These are phyloP conservation scores for Delphinus delphis DNA, from an alignment of 2,113 vertebrate species.

Conservation along the genomic window DNA sequence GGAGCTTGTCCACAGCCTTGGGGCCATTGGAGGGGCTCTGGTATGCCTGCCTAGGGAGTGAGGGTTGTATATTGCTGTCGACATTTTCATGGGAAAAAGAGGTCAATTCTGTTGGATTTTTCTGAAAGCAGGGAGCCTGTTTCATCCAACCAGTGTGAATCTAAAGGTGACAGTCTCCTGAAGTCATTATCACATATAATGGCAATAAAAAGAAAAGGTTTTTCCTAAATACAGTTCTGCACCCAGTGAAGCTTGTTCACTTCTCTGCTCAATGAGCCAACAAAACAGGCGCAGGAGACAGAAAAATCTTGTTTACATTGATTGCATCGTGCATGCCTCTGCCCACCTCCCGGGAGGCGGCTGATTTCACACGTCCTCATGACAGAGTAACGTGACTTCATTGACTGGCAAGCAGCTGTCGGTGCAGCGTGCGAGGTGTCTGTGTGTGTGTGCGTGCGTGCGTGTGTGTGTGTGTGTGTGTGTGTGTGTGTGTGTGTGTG, in stretches of 20 bases:
- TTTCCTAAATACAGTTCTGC: conserved; percentile 7
- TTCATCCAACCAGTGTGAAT: background rate
- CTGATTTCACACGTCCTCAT: conserved; percentile 32
- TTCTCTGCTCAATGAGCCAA: background rate
- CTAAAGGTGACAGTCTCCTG: background rate
- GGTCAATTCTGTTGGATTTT: background rate
- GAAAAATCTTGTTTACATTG: background rate
- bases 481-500: background rate
- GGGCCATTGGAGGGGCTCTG: background rate
- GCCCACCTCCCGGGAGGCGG: background rate
- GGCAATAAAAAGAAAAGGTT: conserved; percentile 13
- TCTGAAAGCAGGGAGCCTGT: background rate
- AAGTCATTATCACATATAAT: conserved; percentile 30
- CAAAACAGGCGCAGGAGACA: background rate
- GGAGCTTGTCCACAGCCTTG: background rate
- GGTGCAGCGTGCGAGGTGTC: background rate
- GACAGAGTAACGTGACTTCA: conserved; percentile 47
- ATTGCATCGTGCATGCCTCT: background rate
- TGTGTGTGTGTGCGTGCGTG: background rate
- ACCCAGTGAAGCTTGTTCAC: background rate
- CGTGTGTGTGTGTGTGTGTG: background rate
- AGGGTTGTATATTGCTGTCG: conserved; percentile 1
- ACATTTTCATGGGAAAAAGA: background rate
- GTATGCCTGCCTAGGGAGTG: background rate
- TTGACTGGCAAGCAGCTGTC: conserved; percentile 56